A percentile compares a stretch with the other conserved stretches of the same genome.
phyloP scores from a whole-genome alignment of 2,113 vertebrate species.

The Elachura formosa region DNA sequence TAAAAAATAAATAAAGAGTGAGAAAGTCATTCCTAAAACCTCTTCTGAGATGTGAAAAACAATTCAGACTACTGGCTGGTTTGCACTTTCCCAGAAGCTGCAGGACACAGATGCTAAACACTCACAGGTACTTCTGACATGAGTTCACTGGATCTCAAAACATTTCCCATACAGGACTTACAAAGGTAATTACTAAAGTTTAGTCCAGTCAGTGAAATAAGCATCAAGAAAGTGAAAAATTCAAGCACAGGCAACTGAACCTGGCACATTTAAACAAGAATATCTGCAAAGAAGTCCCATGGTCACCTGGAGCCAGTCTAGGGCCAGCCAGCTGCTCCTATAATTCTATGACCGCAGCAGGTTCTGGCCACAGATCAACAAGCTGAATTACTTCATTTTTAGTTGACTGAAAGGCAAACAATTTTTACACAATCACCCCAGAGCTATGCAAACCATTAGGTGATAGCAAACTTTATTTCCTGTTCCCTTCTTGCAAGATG shows the following conservation, averaged over 20 bases:
- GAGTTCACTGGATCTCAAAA: neutral
- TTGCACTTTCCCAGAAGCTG: neutral
- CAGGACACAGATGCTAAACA: neutral
- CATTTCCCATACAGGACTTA: neutral
- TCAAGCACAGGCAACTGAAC: neutral
- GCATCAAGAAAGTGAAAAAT: neutral
- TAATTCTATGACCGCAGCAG: neutral
- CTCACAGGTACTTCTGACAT: neutral
- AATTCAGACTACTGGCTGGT: neutral
- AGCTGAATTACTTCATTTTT: neutral
- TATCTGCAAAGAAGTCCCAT: neutral
- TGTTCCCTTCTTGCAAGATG: neutral
- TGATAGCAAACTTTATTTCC: neutral
- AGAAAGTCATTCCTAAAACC: neutral
- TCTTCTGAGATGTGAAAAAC: neutral
- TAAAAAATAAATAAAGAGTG: neutral
- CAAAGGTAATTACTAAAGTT: neutral
- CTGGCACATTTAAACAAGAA: neutral
- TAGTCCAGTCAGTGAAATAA: neutral
- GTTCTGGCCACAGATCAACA: neutral
- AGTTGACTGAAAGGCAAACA: neutral
- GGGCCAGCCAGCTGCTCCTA: neutral
- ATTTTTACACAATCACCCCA: neutral
- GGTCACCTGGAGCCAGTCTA: neutral
- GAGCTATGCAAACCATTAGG: neutral